Conservation (phyloP, 2,797 vertebrate species). For the Halcyon badia region DNA sequence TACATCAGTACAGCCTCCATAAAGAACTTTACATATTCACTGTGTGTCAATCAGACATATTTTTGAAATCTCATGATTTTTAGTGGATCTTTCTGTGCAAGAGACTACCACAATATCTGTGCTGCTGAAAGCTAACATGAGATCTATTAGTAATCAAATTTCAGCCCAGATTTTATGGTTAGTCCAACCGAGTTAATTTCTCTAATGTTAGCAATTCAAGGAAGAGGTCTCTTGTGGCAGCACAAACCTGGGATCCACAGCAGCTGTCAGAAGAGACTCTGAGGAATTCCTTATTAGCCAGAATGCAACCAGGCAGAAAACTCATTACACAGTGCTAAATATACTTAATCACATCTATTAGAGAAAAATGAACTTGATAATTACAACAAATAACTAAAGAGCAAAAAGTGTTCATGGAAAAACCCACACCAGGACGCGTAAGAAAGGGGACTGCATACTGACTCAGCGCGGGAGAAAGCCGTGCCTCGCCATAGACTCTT, state of each 20-base stretch:
- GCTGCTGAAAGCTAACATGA: slow-evolving; percentile 45
- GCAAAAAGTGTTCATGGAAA: slow-evolving; percentile 75
- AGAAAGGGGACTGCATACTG: neutral
- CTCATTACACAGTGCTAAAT: slow-evolving; percentile 99
- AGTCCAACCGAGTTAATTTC: slow-evolving; percentile 86
- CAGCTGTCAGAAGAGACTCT: slow-evolving; percentile 85
- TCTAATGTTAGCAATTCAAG: slow-evolving; percentile 81
- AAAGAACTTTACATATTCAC: neutral
- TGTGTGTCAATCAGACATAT: neutral
- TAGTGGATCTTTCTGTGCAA: neutral
- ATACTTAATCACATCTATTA: slow-evolving; percentile 99
- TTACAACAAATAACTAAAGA: slow-evolving; percentile 88
- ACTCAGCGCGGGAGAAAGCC: neutral
- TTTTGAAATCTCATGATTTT: neutral
- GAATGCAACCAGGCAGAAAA: slow-evolving; percentile 98
- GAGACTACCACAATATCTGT: neutral
- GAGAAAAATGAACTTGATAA: slow-evolving; percentile 88
- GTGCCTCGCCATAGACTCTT: neutral
- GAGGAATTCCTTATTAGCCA: slow-evolving; percentile 94
- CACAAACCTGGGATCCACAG: slow-evolving; percentile 81
- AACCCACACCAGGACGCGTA: slow-evolving; percentile 46
- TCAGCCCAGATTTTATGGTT: slow-evolving; percentile 85
- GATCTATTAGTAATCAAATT: slow-evolving; percentile 84
- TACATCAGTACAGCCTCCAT: neutral
- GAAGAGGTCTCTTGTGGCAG: slow-evolving; percentile 78